A percentile compares a stretch with the other conserved stretches of the same genome.
phyloP scores from a whole-genome alignment of 2,113 vertebrate species.

The Apistogramma diplotaenia region DNA sequence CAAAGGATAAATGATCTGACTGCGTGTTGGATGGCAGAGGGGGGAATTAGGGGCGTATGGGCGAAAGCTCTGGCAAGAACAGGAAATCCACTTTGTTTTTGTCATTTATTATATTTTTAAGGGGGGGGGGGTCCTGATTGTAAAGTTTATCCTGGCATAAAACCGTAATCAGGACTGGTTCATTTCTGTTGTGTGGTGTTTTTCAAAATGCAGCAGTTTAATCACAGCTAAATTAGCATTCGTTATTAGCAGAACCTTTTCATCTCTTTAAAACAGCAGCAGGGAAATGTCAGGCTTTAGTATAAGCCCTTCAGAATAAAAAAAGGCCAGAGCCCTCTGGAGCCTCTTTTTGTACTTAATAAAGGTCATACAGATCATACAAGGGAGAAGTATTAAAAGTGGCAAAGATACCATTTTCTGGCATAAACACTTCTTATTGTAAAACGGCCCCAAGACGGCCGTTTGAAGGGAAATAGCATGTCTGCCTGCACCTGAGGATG shows the following conservation, averaged over 20 bases:
- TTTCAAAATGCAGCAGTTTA: not conserved
- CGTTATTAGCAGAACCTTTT: not conserved
- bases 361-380: not conserved
- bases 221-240: not conserved
- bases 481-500: not conserved
- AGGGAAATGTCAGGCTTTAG: not conserved
- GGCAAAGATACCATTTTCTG: not conserved
- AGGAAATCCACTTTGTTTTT: not conserved
- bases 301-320: not conserved
- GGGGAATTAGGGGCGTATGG: not conserved
- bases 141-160: not conserved
- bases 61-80: not conserved
- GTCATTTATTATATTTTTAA: not conserved
- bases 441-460: not conserved
- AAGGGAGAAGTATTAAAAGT: not conserved
- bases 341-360: not conserved
- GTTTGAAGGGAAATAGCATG: not conserved
- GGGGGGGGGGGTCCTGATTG: not conserved
- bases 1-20: conserved; percentile 25
- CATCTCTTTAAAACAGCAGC: not conserved
- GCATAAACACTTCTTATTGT: not conserved
- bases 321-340: not conserved
- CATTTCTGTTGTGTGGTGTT: not conserved
- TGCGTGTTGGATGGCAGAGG: not conserved
- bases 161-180: not conserved